Percentiles rank a stretch among this genome's conserved stretches.
These are phyloP conservation scores for Polypedilum vanderplanki DNA, from an alignment of 1,140 invertebrate genomes.

Conservation along the genomic window DNA sequence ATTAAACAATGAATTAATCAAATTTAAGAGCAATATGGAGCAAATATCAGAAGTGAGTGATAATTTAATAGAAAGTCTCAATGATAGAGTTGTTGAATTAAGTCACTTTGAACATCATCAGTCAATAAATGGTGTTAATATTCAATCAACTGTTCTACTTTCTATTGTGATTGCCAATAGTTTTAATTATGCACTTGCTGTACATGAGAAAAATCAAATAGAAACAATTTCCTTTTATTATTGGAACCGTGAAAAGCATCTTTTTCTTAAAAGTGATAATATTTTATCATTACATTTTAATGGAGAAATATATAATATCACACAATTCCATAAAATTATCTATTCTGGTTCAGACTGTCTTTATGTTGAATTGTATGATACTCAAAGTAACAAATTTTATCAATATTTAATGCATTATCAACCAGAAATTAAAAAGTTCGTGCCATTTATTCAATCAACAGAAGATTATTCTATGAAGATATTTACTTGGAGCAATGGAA, in stretches of 20 bases:
- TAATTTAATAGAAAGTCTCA: neutral
- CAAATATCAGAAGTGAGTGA: neutral
- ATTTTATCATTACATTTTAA: neutral
- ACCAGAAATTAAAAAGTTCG: neutral
- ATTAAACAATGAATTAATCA: neutral
- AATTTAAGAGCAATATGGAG: constrained; percentile 1
- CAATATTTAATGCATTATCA: neutral
- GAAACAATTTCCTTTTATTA: neutral
- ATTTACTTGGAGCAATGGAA: neutral
- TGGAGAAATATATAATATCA: neutral
- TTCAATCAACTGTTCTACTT: neutral
- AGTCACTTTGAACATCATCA: constrained; percentile 22
- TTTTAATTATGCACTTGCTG: neutral
- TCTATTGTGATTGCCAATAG: neutral
- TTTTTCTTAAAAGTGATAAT: neutral
- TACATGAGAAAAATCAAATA: neutral
- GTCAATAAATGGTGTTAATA: neutral
- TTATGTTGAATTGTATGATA: neutral
- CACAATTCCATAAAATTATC: neutral
- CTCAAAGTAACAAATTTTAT: neutral
- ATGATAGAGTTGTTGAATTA: neutral
- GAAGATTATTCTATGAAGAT: neutral
- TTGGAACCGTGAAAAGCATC: neutral
- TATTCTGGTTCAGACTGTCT: neutral
- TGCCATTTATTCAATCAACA: neutral